Evolutionary conservation across 1,140 invertebrate genomes (phyloP), one percentile per base, ranked within the genome.

Genomic region (Bombus turneri): DNA sequence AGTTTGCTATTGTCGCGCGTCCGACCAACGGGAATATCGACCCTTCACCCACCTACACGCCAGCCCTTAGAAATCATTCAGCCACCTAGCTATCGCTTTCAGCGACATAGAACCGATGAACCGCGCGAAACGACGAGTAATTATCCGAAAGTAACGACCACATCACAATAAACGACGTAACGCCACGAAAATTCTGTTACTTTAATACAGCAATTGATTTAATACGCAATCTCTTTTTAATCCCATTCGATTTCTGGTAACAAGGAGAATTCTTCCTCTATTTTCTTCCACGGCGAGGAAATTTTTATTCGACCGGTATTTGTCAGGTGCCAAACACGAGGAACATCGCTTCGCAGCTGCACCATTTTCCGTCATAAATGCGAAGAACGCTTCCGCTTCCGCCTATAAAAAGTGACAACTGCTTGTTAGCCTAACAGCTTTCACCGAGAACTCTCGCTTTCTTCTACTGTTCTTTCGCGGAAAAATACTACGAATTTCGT

Each of bases 101-200:
- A 80, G 28, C 69, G 69, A 28, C 78, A 18, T 10, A 31, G 22
- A 81, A 47, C 77, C 87, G 86, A 90, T 89, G 88, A 85, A 83
- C 76, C 84, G 84, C 75, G 76, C 25, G 82, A 57, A 64, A 74
- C 78, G 59, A 41, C 78, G 83, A 74, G 89, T 89, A 90, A 90
- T 89, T 90, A 89, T 77, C 88, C 88, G 81, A 83, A 87, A 89
- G 86, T 87, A 89, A 90, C 80, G 39, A 57, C 25, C 72, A 72
- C 28, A 39, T 72, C 76, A 39, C 25, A 72, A 79, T 80, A 39
- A 86, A 69, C 57, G 73, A 77, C 87, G 62, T 59, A 53, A 15
- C 28, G 71, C 82, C 69, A 53, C 68, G 85, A 66, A 83, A 73
- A 57, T 77, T 15, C 25, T 66, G 85, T 89, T 74, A 64, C 66